Evolutionary conservation across 2,113 vertebrate genomes (phyloP).

Genomic region (Corvus cornix): DNA sequence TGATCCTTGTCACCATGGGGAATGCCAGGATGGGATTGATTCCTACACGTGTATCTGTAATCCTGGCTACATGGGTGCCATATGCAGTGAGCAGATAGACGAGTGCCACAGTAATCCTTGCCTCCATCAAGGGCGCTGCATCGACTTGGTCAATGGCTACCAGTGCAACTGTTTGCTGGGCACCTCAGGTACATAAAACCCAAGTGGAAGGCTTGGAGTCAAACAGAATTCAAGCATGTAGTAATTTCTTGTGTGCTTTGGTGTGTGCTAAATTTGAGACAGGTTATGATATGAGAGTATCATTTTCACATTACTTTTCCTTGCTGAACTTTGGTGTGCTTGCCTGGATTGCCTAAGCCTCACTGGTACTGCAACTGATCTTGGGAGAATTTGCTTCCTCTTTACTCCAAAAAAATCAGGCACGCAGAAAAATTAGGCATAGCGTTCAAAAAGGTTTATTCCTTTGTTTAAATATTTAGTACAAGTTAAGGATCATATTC

Average conservation of each 20-base stretch:
- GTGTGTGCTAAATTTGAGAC: not conserved
- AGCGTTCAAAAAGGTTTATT: not conserved
- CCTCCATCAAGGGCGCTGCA: slow-evolving; percentile 87
- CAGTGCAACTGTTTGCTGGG: slow-evolving; percentile 87
- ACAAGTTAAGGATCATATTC: not conserved
- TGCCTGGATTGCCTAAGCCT: not conserved
- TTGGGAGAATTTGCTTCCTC: not conserved
- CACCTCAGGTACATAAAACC: slow-evolving; percentile 77
- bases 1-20: slow-evolving; percentile 88
- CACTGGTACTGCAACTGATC: not conserved
- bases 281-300: not conserved
- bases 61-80: slow-evolving; percentile 88
- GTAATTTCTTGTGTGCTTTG: not conserved
- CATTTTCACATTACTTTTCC: not conserved
- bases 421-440: not conserved
- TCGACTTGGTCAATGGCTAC: slow-evolving; percentile 90
- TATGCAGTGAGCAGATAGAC: slow-evolving; percentile 88
- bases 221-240: not conserved
- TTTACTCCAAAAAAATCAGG: not conserved
- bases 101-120: slow-evolving; percentile 92
- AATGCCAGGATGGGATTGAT: slow-evolving; percentile 89
- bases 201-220: not conserved
- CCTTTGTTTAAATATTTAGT: not conserved
- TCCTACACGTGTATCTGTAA: slow-evolving; percentile 86
- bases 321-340: not conserved